A percentile compares a stretch with the other conserved stretches of the same genome.
Conservation (phyloP, 2,113 vertebrate genomes). For the Arothron firmamentum region DNA sequence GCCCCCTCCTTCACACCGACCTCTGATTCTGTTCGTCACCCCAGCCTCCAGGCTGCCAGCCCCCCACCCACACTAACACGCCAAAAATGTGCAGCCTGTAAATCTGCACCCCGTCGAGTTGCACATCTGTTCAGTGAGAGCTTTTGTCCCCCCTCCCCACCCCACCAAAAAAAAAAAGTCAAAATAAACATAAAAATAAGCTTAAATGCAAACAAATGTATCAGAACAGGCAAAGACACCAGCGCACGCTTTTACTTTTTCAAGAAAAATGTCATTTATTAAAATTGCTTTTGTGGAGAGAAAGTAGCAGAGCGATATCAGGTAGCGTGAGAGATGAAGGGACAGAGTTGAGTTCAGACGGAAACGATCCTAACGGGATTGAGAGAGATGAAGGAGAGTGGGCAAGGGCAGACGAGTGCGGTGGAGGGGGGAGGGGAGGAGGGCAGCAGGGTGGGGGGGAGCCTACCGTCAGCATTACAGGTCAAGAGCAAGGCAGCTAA, state of each 20-base stretch:
- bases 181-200: not conserved
- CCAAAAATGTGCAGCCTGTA: slow-evolving; percentile 49
- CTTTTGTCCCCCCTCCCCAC: slow-evolving; percentile 5
- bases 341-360: slow-evolving; percentile 29
- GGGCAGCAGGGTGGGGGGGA: not conserved
- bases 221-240: not conserved
- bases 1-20: slow-evolving; percentile 20
- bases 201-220: not conserved
- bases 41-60: too few species aligned
- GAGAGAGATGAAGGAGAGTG: slow-evolving; percentile 40
- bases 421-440: slow-evolving; percentile 25
- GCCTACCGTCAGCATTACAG: slow-evolving; percentile 47
- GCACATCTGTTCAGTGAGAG: slow-evolving; percentile 58
- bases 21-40: slow-evolving; percentile 13
- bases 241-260: slow-evolving; percentile 31
- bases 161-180: not conserved
- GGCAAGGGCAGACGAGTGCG: slow-evolving; percentile 43
- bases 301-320: slow-evolving; percentile 50
- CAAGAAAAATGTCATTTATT: slow-evolving; percentile 73
- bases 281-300: slow-evolving; percentile 56
- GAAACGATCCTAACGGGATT: slow-evolving; percentile 40
- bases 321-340: slow-evolving; percentile 37
- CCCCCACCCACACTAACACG: slow-evolving; percentile 10
- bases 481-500: slow-evolving; percentile 59
- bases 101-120: slow-evolving; percentile 59